These are phyloP conservation scores for Uromys caudimaculatus DNA, from an alignment of 2,797 vertebrate genomes.

Conservation along the genomic window DNA sequence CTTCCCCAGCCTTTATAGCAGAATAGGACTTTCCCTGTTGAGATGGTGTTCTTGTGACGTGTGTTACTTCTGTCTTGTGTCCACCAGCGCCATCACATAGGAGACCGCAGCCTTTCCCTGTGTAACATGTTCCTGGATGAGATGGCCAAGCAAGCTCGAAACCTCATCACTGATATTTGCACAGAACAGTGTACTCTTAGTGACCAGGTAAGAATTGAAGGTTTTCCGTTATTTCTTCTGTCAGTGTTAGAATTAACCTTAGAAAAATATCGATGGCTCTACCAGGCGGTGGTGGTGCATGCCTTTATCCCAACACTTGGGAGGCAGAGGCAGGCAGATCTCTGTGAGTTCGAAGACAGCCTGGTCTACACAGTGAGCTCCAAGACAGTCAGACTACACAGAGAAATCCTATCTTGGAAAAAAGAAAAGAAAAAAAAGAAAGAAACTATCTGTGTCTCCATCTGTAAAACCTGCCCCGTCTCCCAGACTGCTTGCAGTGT, in stretches of 20 bases:
- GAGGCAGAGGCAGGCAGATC: not conserved
- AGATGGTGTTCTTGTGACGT: slow-evolving; percentile 20
- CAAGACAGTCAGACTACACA: not conserved
- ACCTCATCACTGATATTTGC: slow-evolving; percentile 99
- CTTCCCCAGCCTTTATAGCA: not conserved
- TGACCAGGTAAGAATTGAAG: slow-evolving; percentile 92
- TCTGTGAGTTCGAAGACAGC: not conserved
- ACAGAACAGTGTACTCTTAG: slow-evolving; percentile 99
- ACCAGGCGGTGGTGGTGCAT: not conserved
- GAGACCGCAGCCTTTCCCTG: slow-evolving; percentile 98
- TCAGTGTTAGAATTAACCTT: slow-evolving; percentile 7
- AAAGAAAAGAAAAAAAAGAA: not conserved
- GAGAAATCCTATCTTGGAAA: not conserved
- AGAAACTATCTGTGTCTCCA: not conserved
- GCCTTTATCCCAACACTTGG: not conserved
- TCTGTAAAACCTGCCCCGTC: not conserved
- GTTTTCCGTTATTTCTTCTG: slow-evolving; percentile 19
- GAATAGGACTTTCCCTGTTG: not conserved
- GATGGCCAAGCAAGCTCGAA: slow-evolving; percentile 99
- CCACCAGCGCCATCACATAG: slow-evolving; percentile 96
- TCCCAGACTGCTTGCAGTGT: not conserved
- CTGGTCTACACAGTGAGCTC: not conserved
- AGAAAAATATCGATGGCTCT: not conserved
- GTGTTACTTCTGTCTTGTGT: not conserved
- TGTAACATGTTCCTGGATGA: slow-evolving; percentile 99